A percentile compares a stretch with the other conserved stretches of the same genome.
Evolutionary conservation across 2,113 vertebrate genomes (phyloP).

Genomic region (Isichthys henryi): DNA sequence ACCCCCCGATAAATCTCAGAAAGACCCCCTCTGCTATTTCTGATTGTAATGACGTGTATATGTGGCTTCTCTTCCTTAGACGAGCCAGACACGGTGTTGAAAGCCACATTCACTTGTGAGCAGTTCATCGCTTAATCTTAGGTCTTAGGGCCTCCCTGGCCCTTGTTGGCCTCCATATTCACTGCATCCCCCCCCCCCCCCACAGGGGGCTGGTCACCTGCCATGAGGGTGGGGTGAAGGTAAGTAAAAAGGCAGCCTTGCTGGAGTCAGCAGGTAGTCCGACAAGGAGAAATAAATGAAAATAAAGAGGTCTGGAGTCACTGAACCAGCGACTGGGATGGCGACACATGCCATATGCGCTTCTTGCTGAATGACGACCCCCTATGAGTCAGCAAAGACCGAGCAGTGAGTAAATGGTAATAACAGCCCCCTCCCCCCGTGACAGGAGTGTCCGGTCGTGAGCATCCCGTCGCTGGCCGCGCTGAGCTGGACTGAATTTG

Average conservation of each 20-base stretch:
- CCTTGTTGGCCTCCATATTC: neutral
- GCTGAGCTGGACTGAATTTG: constrained; percentile 22
- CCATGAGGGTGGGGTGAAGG: neutral
- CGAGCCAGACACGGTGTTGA: neutral
- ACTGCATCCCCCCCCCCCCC: neutral
- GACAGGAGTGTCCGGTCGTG: constrained; percentile 40
- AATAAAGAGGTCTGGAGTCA: constrained; percentile 43
- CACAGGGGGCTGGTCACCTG: neutral
- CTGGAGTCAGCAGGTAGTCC: neutral
- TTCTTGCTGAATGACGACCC: neutral
- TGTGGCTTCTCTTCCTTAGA: neutral
- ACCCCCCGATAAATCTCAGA: neutral
- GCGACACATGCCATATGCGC: constrained; percentile 30
- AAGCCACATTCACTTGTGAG: neutral
- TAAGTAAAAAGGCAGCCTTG: neutral
- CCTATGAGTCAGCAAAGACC: neutral
- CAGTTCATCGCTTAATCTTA: neutral
- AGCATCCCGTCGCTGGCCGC: constrained; percentile 40
- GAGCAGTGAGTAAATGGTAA: neutral
- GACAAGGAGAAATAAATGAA: neutral
- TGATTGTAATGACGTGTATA: neutral
- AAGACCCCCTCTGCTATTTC: neutral
- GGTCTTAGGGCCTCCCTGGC: neutral
- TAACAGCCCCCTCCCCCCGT: neutral
- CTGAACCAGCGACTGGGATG: constrained; percentile 38